These are phyloP conservation scores for Hydrochoerus hydrochaeris DNA, from an alignment of 2,113 vertebrate species.

Conservation along the genomic window DNA sequence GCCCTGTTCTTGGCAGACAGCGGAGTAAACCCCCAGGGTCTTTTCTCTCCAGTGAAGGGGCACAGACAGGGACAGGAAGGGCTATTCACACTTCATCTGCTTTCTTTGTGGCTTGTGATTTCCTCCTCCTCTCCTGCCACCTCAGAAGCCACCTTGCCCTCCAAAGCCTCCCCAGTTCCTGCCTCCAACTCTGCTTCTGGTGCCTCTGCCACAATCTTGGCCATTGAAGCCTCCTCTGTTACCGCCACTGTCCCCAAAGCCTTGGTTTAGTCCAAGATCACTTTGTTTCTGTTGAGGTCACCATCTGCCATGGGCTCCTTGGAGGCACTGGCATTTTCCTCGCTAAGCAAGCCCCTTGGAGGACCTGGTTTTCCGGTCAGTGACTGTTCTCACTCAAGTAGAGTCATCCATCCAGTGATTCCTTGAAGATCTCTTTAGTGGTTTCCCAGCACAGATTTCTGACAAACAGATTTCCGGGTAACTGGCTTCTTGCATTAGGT, in stretches of 20 bases:
- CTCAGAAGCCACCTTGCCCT: not conserved
- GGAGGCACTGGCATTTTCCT: slow-evolving; percentile 84
- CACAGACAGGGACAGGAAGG: slow-evolving; percentile 81
- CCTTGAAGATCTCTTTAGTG: slow-evolving; percentile 92
- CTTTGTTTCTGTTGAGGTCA: not conserved
- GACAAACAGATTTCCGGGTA: slow-evolving; percentile 95
- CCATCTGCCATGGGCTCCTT: not conserved
- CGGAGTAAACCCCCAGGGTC: not conserved
- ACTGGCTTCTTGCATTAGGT: slow-evolving; percentile 80
- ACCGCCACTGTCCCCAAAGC: slow-evolving; percentile 83
- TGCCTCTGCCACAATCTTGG: not conserved
- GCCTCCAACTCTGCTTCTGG: not conserved
- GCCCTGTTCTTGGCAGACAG: not conserved
- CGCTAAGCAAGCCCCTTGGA: slow-evolving; percentile 95
- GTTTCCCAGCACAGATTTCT: slow-evolving; percentile 96
- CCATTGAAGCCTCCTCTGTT: slow-evolving; percentile 83
- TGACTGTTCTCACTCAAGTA: slow-evolving; percentile 92
- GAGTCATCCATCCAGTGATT: slow-evolving; percentile 94
- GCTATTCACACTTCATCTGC: slow-evolving; percentile 94
- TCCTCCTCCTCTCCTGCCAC: not conserved
- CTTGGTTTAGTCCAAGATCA: not conserved
- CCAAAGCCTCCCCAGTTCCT: not conserved
- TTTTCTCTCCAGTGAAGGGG: not conserved
- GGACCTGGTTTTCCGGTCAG: slow-evolving; percentile 94
- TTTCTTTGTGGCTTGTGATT: slow-evolving; percentile 79